phyloP scores from a whole-genome alignment of 2,113 vertebrate genomes.

The Bufo gargarizans region DNA sequence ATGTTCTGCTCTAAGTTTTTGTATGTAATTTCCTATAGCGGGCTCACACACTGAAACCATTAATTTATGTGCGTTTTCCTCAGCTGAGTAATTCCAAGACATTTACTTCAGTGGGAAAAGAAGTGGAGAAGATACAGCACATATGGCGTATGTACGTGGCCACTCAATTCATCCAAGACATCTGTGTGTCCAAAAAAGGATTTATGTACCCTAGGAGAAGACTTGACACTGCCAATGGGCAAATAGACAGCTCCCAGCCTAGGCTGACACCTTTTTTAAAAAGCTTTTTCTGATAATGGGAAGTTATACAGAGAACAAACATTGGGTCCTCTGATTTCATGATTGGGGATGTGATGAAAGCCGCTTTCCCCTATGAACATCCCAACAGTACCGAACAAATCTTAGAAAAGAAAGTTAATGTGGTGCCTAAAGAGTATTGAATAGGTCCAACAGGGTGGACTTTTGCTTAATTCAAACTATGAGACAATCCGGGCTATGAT shows the following conservation, averaged over 20 bases:
- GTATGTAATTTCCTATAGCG: slow-evolving; percentile 14
- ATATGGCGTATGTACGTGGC: not conserved
- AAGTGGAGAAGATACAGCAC: not conserved
- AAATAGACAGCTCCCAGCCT: not conserved
- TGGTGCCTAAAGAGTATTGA: no score
- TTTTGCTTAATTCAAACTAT: no score
- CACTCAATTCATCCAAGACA: not conserved
- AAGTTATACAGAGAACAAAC: not conserved
- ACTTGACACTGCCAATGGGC: not conserved
- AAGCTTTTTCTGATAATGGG: no score
- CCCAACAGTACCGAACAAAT: no score
- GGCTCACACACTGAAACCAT: not conserved
- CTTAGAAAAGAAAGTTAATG: not conserved
- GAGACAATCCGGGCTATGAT: no score
- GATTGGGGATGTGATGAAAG: no score
- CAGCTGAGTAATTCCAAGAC: not conserved
- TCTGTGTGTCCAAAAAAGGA: not conserved
- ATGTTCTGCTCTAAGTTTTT: not conserved
- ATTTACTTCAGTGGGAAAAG: not conserved
- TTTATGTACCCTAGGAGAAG: not conserved
- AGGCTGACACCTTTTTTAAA: not conserved
- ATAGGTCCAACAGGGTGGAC: no score
- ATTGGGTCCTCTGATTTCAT: not conserved
- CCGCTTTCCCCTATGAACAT: no score
- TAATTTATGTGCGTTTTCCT: slow-evolving; percentile 5